These are phyloP conservation scores for Chroicocephalus ridibundus DNA, from an alignment of 2,113 vertebrate genomes.

Conservation along the genomic window DNA sequence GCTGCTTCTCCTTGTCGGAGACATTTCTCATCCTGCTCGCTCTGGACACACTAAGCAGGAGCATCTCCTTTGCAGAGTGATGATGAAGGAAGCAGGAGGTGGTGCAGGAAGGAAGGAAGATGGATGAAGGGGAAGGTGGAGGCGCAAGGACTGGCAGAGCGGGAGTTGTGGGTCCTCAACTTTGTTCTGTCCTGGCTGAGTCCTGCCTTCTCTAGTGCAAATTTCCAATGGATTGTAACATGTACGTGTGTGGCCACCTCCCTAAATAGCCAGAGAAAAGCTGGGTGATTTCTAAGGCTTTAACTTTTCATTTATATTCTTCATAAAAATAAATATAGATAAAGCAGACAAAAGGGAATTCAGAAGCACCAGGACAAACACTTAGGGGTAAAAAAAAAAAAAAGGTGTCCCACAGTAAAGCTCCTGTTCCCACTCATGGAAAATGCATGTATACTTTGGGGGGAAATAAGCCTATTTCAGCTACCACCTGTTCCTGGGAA, in stretches of 20 bases:
- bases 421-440: not conserved
- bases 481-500: not conserved
- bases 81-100: not conserved
- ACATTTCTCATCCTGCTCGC: fast-evolving
- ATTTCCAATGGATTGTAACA: not conserved
- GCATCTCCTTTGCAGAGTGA: not conserved
- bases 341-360: not conserved
- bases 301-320: not conserved
- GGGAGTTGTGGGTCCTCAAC: not conserved
- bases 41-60: not conserved
- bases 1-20: not conserved
- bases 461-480: not conserved
- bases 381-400: fast-evolving
- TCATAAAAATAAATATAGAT: not conserved
- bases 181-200: not conserved
- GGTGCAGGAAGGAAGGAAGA: not conserved
- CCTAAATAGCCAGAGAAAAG: not conserved
- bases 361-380: not conserved
- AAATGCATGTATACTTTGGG: not conserved
- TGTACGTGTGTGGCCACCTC: not conserved
- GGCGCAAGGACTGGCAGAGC: not conserved
- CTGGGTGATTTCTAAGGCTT: not conserved
- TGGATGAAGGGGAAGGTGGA: not conserved
- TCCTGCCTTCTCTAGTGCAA: too few relatives aligned
- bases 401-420: not conserved